These are phyloP conservation scores for Hylyphantes graminicola DNA, from an alignment of 1,140 invertebrate genomes.

Conservation along the genomic window DNA sequence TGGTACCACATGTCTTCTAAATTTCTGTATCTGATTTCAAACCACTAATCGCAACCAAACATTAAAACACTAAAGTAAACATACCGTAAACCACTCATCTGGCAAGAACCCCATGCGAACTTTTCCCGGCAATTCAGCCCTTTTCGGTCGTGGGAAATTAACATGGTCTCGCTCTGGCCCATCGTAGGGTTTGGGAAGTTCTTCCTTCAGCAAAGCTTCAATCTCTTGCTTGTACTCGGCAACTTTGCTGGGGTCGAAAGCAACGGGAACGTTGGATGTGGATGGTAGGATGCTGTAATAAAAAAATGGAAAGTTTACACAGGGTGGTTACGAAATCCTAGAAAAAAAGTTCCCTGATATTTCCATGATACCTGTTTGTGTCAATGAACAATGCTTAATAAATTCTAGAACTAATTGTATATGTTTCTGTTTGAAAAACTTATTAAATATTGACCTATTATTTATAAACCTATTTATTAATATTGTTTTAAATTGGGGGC, in stretches of 20 bases:
- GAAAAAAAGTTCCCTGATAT: no score
- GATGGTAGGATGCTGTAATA: neutral
- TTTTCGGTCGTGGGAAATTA: conserved; percentile 77
- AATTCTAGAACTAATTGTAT: no score
- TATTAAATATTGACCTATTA: no score
- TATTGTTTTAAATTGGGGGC: no score
- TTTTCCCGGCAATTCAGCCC: conserved; percentile 76
- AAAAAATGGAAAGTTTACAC: neutral
- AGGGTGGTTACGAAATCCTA: no score
- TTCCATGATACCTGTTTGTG: no score
- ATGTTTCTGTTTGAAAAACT: no score
- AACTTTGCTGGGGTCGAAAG: neutral
- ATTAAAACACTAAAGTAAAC: neutral
- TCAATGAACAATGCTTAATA: no score
- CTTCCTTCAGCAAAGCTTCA: conserved; percentile 14
- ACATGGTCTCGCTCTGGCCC: conserved; percentile 73
- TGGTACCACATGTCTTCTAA: no score
- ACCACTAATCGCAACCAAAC: neutral
- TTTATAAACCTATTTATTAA: no score
- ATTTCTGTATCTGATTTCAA: no score
- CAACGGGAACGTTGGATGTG: neutral
- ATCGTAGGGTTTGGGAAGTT: conserved; percentile 59
- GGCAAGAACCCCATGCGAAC: conserved; percentile 89
- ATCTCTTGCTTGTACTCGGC: conserved; percentile 5
- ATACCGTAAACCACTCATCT: conserved; percentile 85